phyloP scores from a whole-genome alignment of 2,888 invertebrate species.

The Drosophila kuntzei region DNA sequence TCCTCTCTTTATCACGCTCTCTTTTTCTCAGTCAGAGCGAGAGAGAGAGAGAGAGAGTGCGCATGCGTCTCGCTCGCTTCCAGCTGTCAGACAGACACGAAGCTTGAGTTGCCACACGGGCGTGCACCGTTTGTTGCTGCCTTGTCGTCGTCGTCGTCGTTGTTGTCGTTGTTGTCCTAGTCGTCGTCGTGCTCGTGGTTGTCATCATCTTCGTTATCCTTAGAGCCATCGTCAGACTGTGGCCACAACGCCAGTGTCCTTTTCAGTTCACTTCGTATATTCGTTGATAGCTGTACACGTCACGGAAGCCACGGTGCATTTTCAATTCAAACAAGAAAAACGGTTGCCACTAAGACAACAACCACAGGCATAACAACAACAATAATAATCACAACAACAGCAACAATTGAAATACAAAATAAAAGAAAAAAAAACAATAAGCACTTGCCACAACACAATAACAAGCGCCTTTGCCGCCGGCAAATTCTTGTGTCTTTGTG shows the following conservation, averaged over 20 bases:
- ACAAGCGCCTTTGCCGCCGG: constrained; percentile 43
- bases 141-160: constrained; percentile 2
- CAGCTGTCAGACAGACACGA: constrained; percentile 65
- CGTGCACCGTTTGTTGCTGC: constrained; percentile 30
- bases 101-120: constrained; percentile 21
- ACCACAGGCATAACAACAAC: constrained; percentile 13
- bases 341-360: constrained; percentile 15
- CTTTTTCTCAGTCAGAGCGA: not conserved
- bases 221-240: constrained; percentile 19
- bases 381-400: constrained; percentile 26
- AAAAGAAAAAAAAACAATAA: constrained; percentile 23
- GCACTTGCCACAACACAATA: constrained; percentile 40
- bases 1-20: not conserved
- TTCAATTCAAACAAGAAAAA: not conserved
- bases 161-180: constrained; percentile 6
- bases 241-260: constrained; percentile 54
- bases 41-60: constrained; percentile 26
- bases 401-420: constrained; percentile 35
- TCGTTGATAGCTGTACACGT: constrained; percentile 80
- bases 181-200: constrained; percentile 21
- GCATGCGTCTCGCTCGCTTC: constrained; percentile 57
- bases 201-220: constrained; percentile 23
- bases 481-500: constrained; percentile 21
- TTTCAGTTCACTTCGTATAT: constrained; percentile 82
- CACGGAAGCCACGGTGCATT: constrained; percentile 55